Evolutionary conservation across 2,113 vertebrate species (phyloP).

Genomic region (Oryzias curvinotus): DNA sequence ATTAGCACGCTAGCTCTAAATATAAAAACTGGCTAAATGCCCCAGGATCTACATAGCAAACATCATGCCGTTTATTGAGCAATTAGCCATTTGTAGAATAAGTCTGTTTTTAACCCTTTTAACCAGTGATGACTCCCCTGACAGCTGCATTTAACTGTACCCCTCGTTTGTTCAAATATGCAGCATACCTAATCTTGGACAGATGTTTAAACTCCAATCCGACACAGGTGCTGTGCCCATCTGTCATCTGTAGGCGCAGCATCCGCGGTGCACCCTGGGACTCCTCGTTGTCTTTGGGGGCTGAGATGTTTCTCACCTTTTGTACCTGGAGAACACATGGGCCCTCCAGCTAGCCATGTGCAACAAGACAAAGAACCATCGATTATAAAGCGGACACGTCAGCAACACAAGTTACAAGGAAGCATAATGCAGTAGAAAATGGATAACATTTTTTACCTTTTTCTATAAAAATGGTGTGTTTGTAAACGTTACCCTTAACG

Average conservation of each 20-base stretch:
- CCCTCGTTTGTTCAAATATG: slow-evolving; percentile 10
- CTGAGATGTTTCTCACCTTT: slow-evolving; percentile 92
- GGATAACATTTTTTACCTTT: too few relatives aligned
- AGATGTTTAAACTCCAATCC: slow-evolving; percentile 89
- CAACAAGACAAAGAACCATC: slow-evolving; percentile 16
- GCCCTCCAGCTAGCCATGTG: slow-evolving; percentile 85
- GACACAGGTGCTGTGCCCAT: slow-evolving; percentile 90
- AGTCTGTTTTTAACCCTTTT: not conserved
- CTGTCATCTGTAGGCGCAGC: slow-evolving; percentile 96
- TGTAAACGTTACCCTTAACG: too few relatives aligned
- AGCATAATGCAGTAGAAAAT: too few relatives aligned
- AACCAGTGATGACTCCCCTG: not conserved
- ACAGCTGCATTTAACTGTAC: not conserved
- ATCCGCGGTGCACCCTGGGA: slow-evolving; percentile 93
- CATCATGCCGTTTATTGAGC: too few relatives aligned
- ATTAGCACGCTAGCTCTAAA: slow-evolving; percentile 18
- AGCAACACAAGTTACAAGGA: too few relatives aligned
- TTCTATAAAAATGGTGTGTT: not conserved
- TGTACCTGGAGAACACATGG: slow-evolving; percentile 96
- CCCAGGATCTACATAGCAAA: slow-evolving; percentile 3
- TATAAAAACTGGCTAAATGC: not conserved
- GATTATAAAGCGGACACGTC: too few relatives aligned
- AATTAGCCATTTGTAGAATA: too few relatives aligned
- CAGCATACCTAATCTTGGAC: slow-evolving; percentile 90
- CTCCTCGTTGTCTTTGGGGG: slow-evolving; percentile 93